Evolutionary conservation across 2,888 invertebrate species (phyloP), one percentile per base, ranked within the genome.

Genomic region (Eremobia ochroleuca): DNA sequence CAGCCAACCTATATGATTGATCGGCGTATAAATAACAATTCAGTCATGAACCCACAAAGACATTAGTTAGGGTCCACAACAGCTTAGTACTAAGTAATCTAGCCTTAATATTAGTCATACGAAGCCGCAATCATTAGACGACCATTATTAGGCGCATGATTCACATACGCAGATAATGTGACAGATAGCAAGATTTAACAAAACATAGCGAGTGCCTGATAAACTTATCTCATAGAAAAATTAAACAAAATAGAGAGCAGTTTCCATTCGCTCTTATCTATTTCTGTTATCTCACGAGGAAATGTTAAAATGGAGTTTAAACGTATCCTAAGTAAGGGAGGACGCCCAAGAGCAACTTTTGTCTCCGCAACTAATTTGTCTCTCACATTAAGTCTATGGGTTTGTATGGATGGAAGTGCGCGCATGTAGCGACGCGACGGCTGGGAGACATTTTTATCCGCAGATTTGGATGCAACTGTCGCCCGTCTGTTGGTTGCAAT

Each of bases 91-190:
- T 15, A 70, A 64, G 9, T 40, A 18, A 65, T 25, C 43, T 46
- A 52, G n/a, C n/a, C 40, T 72, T 43, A 61, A 66, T 66, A 34
- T 66, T 68, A 61, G 6, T 70, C 31, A 70, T 6, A 59, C 31
- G 13, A 49, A 13, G 13, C 31, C 43, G n/a, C 58, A 70, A 79
- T 72, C 66, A 79, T 43, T 43, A 43, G 34, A 52, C 66, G 37
- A 64, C 15, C 82, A 72, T 55, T 71, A 75, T 67, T 82, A 65
- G 31, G 34, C 59, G 61, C 75, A 65, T 76, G 82, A 77, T 74
- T 85, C 66, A 77, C 77, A 67, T 55, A 59, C 81, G 34, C 52
- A 67, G 77, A 77, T 84, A 81, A 77, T 62, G 69, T 66, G 72
- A 76, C 46, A 64, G 61, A 61, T 80, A 70, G 5, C 70, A 79